phyloP scores from a whole-genome alignment of 2,797 vertebrate species.

The Paedocypris micromegethes region DNA sequence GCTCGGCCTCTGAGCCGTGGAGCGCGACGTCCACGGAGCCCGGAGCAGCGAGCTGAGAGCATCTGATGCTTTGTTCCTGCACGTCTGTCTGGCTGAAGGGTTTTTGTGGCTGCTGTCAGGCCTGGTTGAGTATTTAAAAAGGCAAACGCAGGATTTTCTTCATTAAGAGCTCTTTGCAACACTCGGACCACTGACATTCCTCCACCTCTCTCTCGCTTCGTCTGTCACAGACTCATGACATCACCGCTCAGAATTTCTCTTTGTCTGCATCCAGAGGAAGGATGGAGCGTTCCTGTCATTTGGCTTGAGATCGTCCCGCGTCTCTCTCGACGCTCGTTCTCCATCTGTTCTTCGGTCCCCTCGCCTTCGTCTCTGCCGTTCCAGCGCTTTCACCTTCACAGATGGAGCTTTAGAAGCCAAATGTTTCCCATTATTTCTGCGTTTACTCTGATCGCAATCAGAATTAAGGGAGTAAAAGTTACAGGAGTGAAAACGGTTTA shows the following conservation, averaged over 20 bases:
- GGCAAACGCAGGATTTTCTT: conserved; percentile 64
- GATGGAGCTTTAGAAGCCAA: background rate
- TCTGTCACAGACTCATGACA: conserved; percentile 20
- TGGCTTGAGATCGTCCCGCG: background rate
- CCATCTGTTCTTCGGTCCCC: background rate
- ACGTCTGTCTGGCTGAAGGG: conserved; percentile 54
- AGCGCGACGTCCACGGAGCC: conserved; percentile 59
- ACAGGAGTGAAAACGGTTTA: no score
- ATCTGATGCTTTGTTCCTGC: conserved; percentile 65
- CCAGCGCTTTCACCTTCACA: background rate
- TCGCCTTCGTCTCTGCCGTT: background rate
- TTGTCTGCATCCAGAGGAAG: background rate
- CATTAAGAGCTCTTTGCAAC: conserved; percentile 56
- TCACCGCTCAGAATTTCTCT: conserved; percentile 2
- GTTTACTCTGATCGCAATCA: no score
- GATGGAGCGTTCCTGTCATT: background rate
- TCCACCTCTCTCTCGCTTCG: conserved; percentile 21
- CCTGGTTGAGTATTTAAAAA: conserved; percentile 74
- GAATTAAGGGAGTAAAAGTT: no score
- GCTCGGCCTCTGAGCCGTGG: conserved; percentile 56
- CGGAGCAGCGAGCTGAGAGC: conserved; percentile 27
- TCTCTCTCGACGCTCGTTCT: background rate
- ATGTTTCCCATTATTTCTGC: no score
- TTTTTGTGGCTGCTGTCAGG: conserved; percentile 71
- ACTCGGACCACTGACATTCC: conserved; percentile 27